These are phyloP conservation scores for Agrochola lychnidis DNA, from an alignment of 2,888 invertebrate genomes.

Conservation along the genomic window DNA sequence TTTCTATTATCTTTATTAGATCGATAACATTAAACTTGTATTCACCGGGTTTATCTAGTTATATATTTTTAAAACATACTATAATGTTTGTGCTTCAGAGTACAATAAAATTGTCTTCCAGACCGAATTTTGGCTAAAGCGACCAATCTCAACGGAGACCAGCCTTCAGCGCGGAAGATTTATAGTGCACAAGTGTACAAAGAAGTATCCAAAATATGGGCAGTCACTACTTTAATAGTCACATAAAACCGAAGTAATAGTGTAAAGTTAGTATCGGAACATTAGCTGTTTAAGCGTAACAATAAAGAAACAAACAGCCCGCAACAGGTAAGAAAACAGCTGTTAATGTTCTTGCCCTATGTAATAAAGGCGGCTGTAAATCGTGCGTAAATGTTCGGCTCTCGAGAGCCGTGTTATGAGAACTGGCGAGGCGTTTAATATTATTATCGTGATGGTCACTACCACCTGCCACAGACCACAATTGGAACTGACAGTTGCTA, in stretches of 20 bases:
- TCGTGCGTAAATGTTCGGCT: conserved; percentile 2
- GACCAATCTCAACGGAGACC: too few relatives aligned
- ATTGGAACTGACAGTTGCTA: conserved; percentile 16
- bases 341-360: not conserved
- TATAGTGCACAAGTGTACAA: too few relatives aligned
- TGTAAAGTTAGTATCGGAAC: not conserved
- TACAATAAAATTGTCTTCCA: not conserved
- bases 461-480: not conserved
- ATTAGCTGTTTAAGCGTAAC: not conserved
- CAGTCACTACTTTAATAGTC: not conserved
- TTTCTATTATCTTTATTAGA: conserved; percentile 1
- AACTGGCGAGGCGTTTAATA: not conserved
- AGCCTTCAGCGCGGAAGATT: too few relatives aligned
- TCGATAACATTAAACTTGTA: conserved; percentile 8
- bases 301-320: not conserved
- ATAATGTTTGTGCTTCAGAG: not conserved
- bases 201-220: not conserved
- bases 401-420: not conserved
- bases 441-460: not conserved
- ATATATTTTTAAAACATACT: not conserved
- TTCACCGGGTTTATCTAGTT: not conserved
- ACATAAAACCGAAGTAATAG: not conserved
- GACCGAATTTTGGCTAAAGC: too few relatives aligned
- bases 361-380: not conserved
- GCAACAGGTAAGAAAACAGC: conserved; percentile 28